Conservation (phyloP, 1,140 invertebrate species). For the Belonocnema kinseyi region DNA sequence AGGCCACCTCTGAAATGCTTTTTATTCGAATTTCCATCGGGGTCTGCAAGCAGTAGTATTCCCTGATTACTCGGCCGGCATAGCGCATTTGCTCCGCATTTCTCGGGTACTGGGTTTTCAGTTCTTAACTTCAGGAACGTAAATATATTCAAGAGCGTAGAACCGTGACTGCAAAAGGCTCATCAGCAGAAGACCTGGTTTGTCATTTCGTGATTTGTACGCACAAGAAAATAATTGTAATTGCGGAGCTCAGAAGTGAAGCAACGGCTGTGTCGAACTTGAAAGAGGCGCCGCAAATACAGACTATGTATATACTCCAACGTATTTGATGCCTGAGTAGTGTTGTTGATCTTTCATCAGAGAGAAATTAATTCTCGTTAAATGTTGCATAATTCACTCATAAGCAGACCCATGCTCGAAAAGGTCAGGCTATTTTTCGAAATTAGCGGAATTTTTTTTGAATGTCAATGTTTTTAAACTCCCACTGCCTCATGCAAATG, state of each 20-base stretch:
- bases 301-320: background rate
- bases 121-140: background rate
- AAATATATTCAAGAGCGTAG: conserved; percentile 18
- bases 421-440: no score
- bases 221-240: conserved; percentile 18
- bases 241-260: conserved; percentile 1
- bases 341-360: conserved; percentile 5
- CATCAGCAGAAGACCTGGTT: background rate
- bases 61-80: background rate
- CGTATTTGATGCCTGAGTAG: background rate
- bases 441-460: no score
- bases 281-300: conserved; percentile 24
- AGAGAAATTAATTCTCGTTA: no score
- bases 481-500: no score
- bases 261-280: conserved; percentile 9
- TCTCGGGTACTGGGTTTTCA: background rate
- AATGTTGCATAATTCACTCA: no score
- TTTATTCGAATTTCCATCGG: background rate
- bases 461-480: no score
- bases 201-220: background rate
- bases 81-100: background rate
- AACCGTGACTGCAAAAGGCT: conserved; percentile 11
- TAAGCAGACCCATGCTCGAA: no score
- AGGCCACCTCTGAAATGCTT: conserved; percentile 4
- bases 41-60: background rate